Evolutionary conservation across 2,888 invertebrate species (phyloP).

Genomic region (Eupithecia inturbata): DNA sequence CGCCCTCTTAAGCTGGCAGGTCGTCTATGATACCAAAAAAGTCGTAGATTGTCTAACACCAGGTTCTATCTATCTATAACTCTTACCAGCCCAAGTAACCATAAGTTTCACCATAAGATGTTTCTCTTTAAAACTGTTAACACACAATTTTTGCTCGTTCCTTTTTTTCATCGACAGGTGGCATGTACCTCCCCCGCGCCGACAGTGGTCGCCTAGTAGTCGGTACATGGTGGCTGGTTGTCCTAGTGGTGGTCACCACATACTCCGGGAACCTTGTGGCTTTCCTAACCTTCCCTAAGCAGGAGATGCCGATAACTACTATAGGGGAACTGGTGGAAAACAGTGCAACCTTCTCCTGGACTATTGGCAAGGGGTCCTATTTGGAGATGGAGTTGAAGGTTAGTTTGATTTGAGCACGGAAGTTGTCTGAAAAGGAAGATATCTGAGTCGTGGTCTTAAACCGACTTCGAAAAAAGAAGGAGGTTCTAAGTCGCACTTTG

Average conservation of each 20-base stretch:
- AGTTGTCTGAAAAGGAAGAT: too few relatives aligned
- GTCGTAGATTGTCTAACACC: neutral
- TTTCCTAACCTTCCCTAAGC: conserved; percentile 95
- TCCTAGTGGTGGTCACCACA: conserved; percentile 94
- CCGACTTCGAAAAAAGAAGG: too few relatives aligned
- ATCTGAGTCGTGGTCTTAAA: too few relatives aligned
- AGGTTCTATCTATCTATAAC: neutral
- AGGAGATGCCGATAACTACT: conserved; percentile 88
- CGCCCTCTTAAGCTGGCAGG: too few relatives aligned
- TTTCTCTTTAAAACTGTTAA: neutral
- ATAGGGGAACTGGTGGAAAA: conserved; percentile 86
- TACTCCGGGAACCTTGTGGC: conserved; percentile 97
- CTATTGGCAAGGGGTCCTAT: conserved; percentile 89
- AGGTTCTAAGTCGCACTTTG: too few relatives aligned
- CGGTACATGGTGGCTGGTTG: conserved; percentile 96
- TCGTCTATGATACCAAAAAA: neutral
- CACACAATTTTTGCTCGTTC: neutral
- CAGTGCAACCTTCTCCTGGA: conserved; percentile 87
- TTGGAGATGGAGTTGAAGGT: conserved; percentile 85
- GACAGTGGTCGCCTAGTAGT: conserved; percentile 94
- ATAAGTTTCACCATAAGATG: neutral
- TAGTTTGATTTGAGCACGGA: too few relatives aligned
- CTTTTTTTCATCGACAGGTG: conserved; percentile 83
- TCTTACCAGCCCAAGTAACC: neutral
- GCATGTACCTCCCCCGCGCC: conserved; percentile 92